Evolutionary conservation across 2,797 vertebrate species (phyloP), one percentile per base, ranked within the genome.

Genomic region (Coreius guichenoti): DNA sequence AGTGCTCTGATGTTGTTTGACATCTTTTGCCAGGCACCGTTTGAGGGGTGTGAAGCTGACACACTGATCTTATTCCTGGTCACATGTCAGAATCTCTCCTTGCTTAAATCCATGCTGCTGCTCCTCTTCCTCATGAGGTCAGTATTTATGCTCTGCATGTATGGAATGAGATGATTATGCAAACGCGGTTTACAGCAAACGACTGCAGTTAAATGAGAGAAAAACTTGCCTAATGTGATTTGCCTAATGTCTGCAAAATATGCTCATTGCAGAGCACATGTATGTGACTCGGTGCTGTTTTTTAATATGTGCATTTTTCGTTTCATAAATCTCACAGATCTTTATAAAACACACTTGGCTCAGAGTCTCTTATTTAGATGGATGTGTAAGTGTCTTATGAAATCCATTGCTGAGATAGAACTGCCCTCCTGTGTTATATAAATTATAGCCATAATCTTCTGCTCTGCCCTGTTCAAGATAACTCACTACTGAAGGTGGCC

Each of bases 161-260:
- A 87, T 84, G 83, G 89, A 92, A 93, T 86, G 54, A 91, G 89
- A 90, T 88, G 84, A 92, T 94, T 93, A 94, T 92, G 91, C 87
- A 92, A 93, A 93, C 93, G 84, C 16, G 36, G 83, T 87, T 80
- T 90, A 78, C 86, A 77, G 88, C 69, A 81, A 72, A 77, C 16
- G 11, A 76, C 36, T 23, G 65, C 83, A 63, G 56, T 39, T 80
- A 65, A 80, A 74, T 8, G 56, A 49, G 29, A 67, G 56, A 73
- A 70, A 58, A 56, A 21, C 14, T 58, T n/a, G n/a, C n/a, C n/a
- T n/a, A n/a, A n/a, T 31, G 67, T 51, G 43, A 45, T 73, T 63
- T 74, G 23, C 47, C 67, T 80, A 70, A 84, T 58, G 56, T 80
- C 23, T 65, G 0, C 11, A 73, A 51, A 79, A 73, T 49, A 45